These are phyloP conservation scores for Leucoma salicis DNA, from an alignment of 2,888 invertebrate species.

Conservation along the genomic window DNA sequence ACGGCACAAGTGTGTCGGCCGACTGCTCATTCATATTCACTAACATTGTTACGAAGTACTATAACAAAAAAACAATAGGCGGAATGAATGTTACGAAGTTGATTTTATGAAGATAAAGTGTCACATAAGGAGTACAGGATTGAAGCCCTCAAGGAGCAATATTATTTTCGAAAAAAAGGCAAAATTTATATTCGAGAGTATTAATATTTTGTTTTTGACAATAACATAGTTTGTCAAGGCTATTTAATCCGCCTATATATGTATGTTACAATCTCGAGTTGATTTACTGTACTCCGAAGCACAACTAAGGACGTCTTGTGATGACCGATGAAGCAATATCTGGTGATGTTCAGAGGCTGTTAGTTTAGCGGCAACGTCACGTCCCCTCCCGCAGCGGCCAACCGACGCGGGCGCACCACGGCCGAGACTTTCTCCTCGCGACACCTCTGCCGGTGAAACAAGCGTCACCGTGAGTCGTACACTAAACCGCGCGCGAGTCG, in stretches of 20 bases:
- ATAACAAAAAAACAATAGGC: constrained; percentile 53
- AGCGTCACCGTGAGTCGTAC: constrained; percentile 61
- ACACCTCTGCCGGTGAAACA: constrained; percentile 71
- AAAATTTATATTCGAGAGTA: no score
- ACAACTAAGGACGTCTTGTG: constrained; percentile 26
- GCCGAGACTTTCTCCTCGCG: constrained; percentile 82
- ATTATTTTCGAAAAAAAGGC: no score
- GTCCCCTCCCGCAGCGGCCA: constrained; percentile 62
- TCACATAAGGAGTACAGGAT: no score
- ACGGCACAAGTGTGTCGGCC: constrained; percentile 42
- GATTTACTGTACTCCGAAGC: constrained; percentile 26
- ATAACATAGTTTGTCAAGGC: no score
- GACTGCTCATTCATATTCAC: constrained; percentile 59
- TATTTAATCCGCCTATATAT: no score
- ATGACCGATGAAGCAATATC: constrained; percentile 34
- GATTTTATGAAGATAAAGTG: neutral
- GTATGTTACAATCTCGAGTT: no score
- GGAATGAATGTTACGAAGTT: constrained; percentile 3
- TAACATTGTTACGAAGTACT: constrained; percentile 43
- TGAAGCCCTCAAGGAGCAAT: no score
- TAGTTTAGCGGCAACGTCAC: constrained; percentile 64
- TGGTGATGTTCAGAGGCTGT: constrained; percentile 54
- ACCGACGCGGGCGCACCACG: constrained; percentile 71
- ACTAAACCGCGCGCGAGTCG: constrained; percentile 68
- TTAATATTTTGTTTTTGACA: no score